Percentiles rank a stretch among this genome's conserved stretches.
These are phyloP conservation scores for Taphrorychus bicolor DNA, from an alignment of 2,888 invertebrate genomes.

Conservation along the genomic window DNA sequence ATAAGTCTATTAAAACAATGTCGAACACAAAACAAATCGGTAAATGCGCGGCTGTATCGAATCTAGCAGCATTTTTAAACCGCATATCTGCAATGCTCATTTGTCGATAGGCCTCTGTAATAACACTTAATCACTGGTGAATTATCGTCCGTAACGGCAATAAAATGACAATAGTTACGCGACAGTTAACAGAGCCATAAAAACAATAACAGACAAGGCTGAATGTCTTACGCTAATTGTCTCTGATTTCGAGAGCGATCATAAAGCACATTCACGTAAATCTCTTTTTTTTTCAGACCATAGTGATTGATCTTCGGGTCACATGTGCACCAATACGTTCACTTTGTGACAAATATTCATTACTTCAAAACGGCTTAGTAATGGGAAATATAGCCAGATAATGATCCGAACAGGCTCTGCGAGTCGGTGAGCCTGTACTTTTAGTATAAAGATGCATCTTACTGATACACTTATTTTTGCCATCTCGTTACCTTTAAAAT, in stretches of 20 bases:
- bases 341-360: too few relatives aligned
- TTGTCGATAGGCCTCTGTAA: slow-evolving; percentile 15
- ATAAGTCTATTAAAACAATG: neutral
- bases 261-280: slow-evolving; percentile 4
- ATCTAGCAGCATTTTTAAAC: neutral
- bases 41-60: neutral
- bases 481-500: too few relatives aligned
- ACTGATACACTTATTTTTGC: too few relatives aligned
- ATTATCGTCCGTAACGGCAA: slow-evolving; percentile 16
- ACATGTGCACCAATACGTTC: neutral
- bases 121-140: slow-evolving; percentile 22
- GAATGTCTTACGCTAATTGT: slow-evolving; percentile 21
- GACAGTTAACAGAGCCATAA: slow-evolving; percentile 18
- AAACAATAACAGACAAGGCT: slow-evolving; percentile 25
- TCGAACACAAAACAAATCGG: neutral
- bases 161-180: slow-evolving; percentile 21
- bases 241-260: slow-evolving; percentile 22
- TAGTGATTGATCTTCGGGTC: neutral
- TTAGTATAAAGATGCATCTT: too few relatives aligned
- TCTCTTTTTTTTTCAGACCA: neutral
- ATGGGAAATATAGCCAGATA: too few relatives aligned
- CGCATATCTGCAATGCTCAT: slow-evolving; percentile 8
- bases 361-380: too few relatives aligned
- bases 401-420: too few relatives aligned
- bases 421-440: too few relatives aligned